Base-by-base conservation (phyloP, 2,113 vertebrate genomes). In the Actenoides hombroni region DNA sequence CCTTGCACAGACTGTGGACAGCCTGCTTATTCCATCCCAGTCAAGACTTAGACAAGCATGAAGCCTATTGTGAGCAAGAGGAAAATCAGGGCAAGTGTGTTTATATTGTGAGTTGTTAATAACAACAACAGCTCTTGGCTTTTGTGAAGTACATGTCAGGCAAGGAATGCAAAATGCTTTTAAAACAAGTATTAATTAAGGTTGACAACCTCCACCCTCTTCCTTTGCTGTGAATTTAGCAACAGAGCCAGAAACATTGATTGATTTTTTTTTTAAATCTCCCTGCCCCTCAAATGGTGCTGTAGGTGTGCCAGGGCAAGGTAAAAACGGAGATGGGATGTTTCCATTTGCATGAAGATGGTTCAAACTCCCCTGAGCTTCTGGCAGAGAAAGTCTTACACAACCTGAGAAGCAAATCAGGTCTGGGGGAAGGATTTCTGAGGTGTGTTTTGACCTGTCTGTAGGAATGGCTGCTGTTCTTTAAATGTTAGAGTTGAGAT, bases 31-130 rank as follows among this genome's bases (percentile, higher is more conserved):
- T 94, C 48, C 48, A 44, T 37, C 44, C 44, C 76, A 65, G 0
- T 12, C 0, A 0, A 71, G 79, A 88, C 46, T 92, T 86, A 81
- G 91, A 88, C 48, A 90, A 92, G 73, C 1, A 0, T 90, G 69
- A 90, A 92, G 80, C 24, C 83, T 92, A 80, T 92, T 92, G 76
- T 95, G 61, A 78, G 60, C 1, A 6, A 71, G 61, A 91, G 60
- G 35, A 95, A 91, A 95, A 94, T 88, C 86, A 86, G 95, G 90
- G 73, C 94, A 96, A 91, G 92, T 65, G 83, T 96, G 90, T 88
- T 97, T 94, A 92, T 82, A n/a, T 39, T 68, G 33, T 2, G 2
- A 75, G 73, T 39, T 93, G 84, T 88, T 95, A 88, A 71, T 69
- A 85, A 92, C 81, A 85, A 39, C 68, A 92, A 39, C 65, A 93